phyloP scores from a whole-genome alignment of 2,797 vertebrate species.

The Cirrhinus mrigala region DNA sequence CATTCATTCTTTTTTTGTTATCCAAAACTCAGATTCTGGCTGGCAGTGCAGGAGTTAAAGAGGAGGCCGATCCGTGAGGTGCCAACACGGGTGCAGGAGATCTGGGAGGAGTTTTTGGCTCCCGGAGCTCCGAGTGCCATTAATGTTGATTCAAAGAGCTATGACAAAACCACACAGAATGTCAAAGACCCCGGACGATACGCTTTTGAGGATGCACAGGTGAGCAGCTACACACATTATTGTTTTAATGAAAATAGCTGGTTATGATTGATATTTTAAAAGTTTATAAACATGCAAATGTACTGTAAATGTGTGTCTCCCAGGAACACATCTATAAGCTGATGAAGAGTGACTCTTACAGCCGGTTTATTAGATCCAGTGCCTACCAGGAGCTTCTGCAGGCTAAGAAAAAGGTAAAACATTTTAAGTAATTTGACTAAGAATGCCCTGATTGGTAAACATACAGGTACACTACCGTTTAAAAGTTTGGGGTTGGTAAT shows the following conservation, averaged over 20 bases:
- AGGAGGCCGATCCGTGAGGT: slow-evolving; percentile 94
- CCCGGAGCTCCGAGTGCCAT: slow-evolving; percentile 95
- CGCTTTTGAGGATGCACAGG: slow-evolving; percentile 96
- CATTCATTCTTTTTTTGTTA: not conserved
- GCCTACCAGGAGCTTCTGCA: slow-evolving; percentile 99
- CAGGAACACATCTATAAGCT: slow-evolving; percentile 99
- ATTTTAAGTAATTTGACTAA: not conserved
- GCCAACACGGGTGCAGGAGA: slow-evolving; percentile 91
- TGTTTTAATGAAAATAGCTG: not conserved
- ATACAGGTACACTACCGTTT: not conserved
- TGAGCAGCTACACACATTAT: not conserved
- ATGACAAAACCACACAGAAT: slow-evolving; percentile 96
- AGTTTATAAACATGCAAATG: slow-evolving; percentile 11
- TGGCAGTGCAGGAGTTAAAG: slow-evolving; percentile 96
- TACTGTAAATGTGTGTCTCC: slow-evolving; percentile 58
- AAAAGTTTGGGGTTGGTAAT: not conserved
- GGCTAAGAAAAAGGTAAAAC: slow-evolving; percentile 95
- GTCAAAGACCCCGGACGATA: slow-evolving; percentile 95
- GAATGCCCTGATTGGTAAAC: not conserved
- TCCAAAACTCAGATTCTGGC: slow-evolving; percentile 88
- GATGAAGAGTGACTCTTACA: slow-evolving; percentile 99
- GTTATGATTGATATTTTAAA: not conserved
- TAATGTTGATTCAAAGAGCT: slow-evolving; percentile 97
- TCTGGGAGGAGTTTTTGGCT: slow-evolving; percentile 97
- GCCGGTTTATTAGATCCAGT: slow-evolving; percentile 98